phyloP scores from a whole-genome alignment of 1,140 invertebrate genomes.

The Polypedilum vanderplanki region DNA sequence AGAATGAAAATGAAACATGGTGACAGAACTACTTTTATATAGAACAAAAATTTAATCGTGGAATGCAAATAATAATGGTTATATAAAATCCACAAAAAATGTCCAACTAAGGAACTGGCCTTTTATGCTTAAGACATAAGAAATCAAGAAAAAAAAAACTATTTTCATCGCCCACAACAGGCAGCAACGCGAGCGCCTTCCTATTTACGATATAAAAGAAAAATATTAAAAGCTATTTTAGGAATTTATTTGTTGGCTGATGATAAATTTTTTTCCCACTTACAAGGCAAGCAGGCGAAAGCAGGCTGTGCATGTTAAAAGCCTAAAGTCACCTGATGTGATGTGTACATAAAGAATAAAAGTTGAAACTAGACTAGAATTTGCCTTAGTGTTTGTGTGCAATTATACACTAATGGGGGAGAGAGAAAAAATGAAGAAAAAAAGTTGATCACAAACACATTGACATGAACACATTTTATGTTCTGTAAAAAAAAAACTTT shows the following conservation, averaged over 20 bases:
- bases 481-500: neutral
- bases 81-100: neutral
- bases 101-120: neutral
- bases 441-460: no score
- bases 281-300: neutral
- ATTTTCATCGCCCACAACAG: constrained; percentile 16
- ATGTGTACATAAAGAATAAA: neutral
- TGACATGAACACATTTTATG: no score
- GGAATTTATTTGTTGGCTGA: neutral
- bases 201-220: neutral
- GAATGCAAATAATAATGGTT: constrained; percentile 8
- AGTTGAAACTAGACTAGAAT: no score
- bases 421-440: no score
- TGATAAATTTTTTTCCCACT: neutral
- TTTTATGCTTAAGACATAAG: neutral
- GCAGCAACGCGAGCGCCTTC: neutral
- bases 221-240: neutral
- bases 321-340: constrained; percentile 10
- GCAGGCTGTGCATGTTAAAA: constrained; percentile 5
- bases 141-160: neutral
- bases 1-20: neutral
- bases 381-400: no score
- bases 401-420: no score
- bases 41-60: neutral
- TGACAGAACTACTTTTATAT: neutral